Evolutionary conservation across 2,797 vertebrate species (phyloP).

Genomic region (Pterois miles): DNA sequence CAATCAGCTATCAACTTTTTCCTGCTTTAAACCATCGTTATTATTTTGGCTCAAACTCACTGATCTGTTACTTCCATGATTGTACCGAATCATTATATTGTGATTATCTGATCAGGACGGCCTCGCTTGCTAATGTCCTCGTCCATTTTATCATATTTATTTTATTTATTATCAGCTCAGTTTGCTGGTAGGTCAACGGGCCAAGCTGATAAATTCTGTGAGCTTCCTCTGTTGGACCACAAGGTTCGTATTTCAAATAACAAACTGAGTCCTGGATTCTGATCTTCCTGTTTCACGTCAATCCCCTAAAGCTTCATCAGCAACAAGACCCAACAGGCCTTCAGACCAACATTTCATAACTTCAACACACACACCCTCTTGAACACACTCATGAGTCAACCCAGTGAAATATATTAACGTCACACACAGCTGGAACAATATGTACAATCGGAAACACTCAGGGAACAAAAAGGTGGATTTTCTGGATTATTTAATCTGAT

Average conservation of each 20-base stretch:
- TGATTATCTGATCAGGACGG: not conserved
- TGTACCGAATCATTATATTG: not conserved
- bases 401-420: not conserved
- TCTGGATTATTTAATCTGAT: not conserved
- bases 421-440: conserved; percentile 6
- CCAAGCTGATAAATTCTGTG: not conserved
- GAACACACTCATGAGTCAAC: not conserved
- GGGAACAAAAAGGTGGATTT: not conserved
- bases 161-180: not conserved
- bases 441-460: not conserved
- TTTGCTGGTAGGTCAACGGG: not conserved
- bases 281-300: conserved; percentile 28
- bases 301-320: not conserved
- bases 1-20: too few species aligned
- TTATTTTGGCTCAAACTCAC: too few species aligned
- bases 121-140: too few species aligned
- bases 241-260: not conserved
- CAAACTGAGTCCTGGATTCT: not conserved
- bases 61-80: not conserved
- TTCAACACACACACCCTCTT: not conserved
- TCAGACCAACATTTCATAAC: conserved; percentile 3
- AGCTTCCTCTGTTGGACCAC: not conserved
- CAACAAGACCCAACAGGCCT: conserved; percentile 46
- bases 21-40: too few species aligned
- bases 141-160: too few species aligned